Evolutionary conservation across 2,888 invertebrate species (phyloP).

Genomic region (Dione juno): DNA sequence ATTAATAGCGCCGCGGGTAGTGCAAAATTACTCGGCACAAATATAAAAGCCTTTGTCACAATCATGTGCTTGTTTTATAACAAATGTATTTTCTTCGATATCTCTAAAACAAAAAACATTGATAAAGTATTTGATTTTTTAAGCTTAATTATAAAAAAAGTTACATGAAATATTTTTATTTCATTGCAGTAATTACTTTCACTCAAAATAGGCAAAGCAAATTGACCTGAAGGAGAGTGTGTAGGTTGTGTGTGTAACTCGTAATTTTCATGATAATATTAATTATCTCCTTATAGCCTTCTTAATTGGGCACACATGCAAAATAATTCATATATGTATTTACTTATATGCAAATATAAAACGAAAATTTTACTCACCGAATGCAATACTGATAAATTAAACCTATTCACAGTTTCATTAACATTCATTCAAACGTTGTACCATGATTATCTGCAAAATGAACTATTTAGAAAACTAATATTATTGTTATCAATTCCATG

Average conservation of each 20-base stretch:
- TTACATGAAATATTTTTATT: neutral
- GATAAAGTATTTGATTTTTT: neutral
- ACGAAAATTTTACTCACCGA: slow-evolving; percentile 22
- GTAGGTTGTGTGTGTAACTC: neutral
- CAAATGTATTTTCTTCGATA: slow-evolving; percentile 44
- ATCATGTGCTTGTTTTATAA: slow-evolving; percentile 50
- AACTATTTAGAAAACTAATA: slow-evolving; percentile 41
- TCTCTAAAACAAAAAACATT: neutral
- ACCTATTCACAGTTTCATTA: slow-evolving; percentile 43
- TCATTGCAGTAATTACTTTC: slow-evolving; percentile 15
- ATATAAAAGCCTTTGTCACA: slow-evolving; percentile 52
- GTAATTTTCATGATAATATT: neutral
- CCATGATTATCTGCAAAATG: slow-evolving; percentile 40
- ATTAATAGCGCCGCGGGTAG: slow-evolving; percentile 48
- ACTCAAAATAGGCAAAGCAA: slow-evolving; percentile 5
- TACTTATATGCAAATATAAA: slow-evolving; percentile 7
- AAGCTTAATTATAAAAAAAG: slow-evolving; percentile 2
- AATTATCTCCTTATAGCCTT: slow-evolving; percentile 1
- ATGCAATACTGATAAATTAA: slow-evolving; percentile 26
- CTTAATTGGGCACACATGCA: neutral
- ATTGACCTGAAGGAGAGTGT: slow-evolving; percentile 8
- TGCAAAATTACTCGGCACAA: slow-evolving; percentile 55
- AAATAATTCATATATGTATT: neutral
- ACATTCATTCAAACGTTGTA: slow-evolving; percentile 40
- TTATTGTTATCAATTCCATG: neutral